phyloP scores from a whole-genome alignment of 2,888 invertebrate species.

The Oscheius myriophilus region DNA sequence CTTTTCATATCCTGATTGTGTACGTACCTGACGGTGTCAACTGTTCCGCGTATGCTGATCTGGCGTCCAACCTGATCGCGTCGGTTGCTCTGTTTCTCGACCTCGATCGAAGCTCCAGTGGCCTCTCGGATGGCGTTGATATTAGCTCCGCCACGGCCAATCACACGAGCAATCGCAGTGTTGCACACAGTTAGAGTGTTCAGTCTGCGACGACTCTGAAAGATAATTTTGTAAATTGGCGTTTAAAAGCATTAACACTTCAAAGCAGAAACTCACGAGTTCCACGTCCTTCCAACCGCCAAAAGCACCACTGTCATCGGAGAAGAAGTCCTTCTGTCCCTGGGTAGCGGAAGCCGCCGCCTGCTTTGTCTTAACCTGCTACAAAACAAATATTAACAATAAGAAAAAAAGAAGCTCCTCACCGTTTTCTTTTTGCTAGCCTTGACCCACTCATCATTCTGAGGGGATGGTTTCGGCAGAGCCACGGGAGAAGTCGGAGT shows the following conservation, averaged over 20 bases:
- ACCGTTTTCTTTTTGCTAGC: slow-evolving; percentile 46
- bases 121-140: slow-evolving; percentile 96
- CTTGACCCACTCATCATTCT: slow-evolving; percentile 49
- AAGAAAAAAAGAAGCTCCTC: neutral
- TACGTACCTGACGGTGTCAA: slow-evolving; percentile 53
- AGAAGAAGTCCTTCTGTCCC: slow-evolving; percentile 22
- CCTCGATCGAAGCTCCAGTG: slow-evolving; percentile 89
- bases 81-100: slow-evolving; percentile 85
- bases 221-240: too few species aligned
- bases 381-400: neutral
- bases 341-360: neutral
- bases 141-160: slow-evolving; percentile 94
- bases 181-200: slow-evolving; percentile 94
- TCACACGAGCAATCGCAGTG: slow-evolving; percentile 93
- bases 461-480: slow-evolving; percentile 28
- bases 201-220: slow-evolving; percentile 50
- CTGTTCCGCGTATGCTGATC: slow-evolving; percentile 84
- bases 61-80: slow-evolving; percentile 88
- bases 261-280: slow-evolving; percentile 34
- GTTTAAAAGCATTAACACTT: neutral
- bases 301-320: slow-evolving; percentile 28
- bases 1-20: too few species aligned
- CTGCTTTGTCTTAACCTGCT: slow-evolving; percentile 23
- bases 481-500: slow-evolving; percentile 6
- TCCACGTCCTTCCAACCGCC: slow-evolving; percentile 44